These are phyloP conservation scores for Prionace glauca DNA, from an alignment of 2,797 vertebrate species.

Conservation along the genomic window DNA sequence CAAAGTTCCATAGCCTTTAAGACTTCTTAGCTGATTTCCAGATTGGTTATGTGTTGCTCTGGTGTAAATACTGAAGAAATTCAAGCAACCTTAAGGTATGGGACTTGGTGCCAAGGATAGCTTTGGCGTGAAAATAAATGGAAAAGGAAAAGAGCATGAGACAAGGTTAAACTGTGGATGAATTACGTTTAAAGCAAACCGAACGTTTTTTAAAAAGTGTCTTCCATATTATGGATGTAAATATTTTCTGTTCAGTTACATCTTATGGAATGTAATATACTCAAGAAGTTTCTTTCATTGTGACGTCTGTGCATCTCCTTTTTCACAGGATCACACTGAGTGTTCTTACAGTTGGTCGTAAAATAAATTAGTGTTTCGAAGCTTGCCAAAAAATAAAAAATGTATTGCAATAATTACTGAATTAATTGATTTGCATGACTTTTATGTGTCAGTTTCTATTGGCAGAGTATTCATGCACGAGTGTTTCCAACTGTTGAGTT, in stretches of 20 bases:
- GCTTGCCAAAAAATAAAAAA: not conserved
- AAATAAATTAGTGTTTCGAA: constrained; percentile 23
- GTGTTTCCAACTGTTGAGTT: not conserved
- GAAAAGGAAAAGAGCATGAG: not conserved
- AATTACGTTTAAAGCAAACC: not conserved
- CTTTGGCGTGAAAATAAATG: not conserved
- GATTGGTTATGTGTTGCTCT: no score
- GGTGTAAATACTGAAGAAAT: not conserved
- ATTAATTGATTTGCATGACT: constrained; percentile 25
- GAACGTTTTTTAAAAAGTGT: not conserved
- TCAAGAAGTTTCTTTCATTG: not conserved
- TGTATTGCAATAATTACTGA: constrained; percentile 25
- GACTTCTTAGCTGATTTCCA: not conserved
- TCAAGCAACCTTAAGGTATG: not conserved
- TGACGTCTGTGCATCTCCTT: constrained; percentile 21
- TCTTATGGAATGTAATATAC: constrained; percentile 14
- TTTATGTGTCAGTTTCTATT: not conserved
- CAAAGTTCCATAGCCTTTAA: not conserved
- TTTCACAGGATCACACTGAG: constrained; percentile 28
- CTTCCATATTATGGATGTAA: not conserved
- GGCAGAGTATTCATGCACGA: not conserved
- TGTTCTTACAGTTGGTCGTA: not conserved
- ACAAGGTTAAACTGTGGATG: not conserved
- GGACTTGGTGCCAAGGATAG: not conserved
- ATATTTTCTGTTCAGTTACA: constrained; percentile 8